Evolutionary conservation across 2,113 vertebrate genomes (phyloP), one percentile per base, ranked within the genome.

Genomic region (Crotalus horridus): DNA sequence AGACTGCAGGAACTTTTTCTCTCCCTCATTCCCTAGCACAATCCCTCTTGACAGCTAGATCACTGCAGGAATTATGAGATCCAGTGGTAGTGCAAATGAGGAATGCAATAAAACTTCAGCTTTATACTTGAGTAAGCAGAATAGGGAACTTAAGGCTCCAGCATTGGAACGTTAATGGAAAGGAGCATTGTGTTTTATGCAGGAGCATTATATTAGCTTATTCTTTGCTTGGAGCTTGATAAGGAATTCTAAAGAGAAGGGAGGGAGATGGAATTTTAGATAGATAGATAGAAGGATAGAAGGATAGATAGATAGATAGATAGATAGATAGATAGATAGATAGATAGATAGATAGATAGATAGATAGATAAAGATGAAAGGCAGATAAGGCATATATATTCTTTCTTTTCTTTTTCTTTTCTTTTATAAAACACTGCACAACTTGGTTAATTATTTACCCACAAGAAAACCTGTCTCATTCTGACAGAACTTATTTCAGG

Each of bases 91-190:
- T 55, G 55, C 89, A 92, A 89, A 94, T 61, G 90, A 90, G 59
- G 24, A 54, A 90, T 93, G 51, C 12, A 90, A 93, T 48, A 94
- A 94, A 93, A 43, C 33, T 39, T 92, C 20, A 43, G 94, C 89
- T 91, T 0, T 94, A 46, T 92, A 88, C 91, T 91, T 85, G 85
- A 93, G 26, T 91, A 94, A 96, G 54, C 46, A 93, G 1, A 92
- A 39, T 26, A 85, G 43, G 53, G 90, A 69, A 51, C 89, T 92
- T 74, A 17, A 64, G 93, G 55, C 48, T 59, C 54, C 33, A 90
- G 64, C 93, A 2, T 88, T 87, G 39, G 29, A 4, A 90, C 46
- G 59, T 88, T 87, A 95, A 95, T 24, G 46, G 54, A 93, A 54
- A 6, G 74, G 48, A 43, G 10, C 13, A 91, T 74, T 59, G 87